Base-by-base conservation (phyloP, 2,888 invertebrate genomes). In the Amphipyra tragopoginis region DNA sequence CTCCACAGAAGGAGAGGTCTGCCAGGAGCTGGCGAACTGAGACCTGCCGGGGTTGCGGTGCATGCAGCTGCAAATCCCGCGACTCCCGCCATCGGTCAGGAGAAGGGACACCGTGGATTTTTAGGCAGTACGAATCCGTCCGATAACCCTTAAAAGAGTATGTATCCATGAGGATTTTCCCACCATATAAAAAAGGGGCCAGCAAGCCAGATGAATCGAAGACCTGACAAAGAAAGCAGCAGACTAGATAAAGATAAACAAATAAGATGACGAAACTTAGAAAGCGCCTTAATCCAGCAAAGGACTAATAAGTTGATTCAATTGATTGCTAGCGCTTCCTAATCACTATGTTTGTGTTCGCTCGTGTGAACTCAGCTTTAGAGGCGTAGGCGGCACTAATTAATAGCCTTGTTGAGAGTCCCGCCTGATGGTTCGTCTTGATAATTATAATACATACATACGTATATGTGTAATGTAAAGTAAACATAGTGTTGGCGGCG, bases 381-480 rank as follows among this genome's bases (percentile, higher is more conserved):
- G 8, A 51, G 39, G 48, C 57, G 68, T 63, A 68, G 63, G 63
- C 54, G 43, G 56, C 40, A 51, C 75, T 80, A 81, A 80, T 81
- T 80, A 77, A 80, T 80, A 70, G 77, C 54, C 68, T 69, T 70
- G 81, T 76, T 67, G 74, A 81, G 74, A 58, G 48, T 61, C 58
- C 66, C 67, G 62, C n/a, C 66, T 59, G 64, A 70, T 78, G 70
- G 62, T 59, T 62, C 72, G 59, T 63, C 61, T 74, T 68, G 68
- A 75, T 80, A 79, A 79, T 79, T 72, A 79, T 72, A 34, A 63
- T 57, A 67, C 43, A 44, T 70, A 65, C 42, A 56, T 59, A 45
- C 34, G 44, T 42, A 45, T 47, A 39, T 42, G 13, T n/a, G 7
- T 52, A 53, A 29, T 36, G 53, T 54, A 43, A 54, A 52, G 47